Conservation (phyloP, 1,140 invertebrate genomes). For the Drosophila melanica region DNA sequence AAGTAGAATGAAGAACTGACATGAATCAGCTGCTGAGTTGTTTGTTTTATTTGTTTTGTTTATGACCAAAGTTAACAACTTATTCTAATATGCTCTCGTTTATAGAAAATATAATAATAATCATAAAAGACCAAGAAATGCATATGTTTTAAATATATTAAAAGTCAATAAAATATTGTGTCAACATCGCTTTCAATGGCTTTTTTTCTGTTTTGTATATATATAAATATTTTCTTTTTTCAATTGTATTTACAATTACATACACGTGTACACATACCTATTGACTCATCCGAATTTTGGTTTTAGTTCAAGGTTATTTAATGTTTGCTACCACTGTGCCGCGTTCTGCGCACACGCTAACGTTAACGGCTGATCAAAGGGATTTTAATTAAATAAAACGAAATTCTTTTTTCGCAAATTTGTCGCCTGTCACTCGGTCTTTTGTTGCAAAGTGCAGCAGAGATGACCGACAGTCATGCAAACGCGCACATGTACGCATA, state of each 20-base stretch:
- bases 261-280: neutral
- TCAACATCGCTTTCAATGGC: too few species aligned
- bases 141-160: neutral
- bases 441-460: constrained; percentile 33
- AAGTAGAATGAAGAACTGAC: constrained; percentile 3
- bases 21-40: constrained; percentile 4
- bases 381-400: constrained; percentile 70
- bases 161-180: constrained; percentile 1
- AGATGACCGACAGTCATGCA: constrained; percentile 11
- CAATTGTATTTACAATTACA: neutral
- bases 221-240: neutral
- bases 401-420: constrained; percentile 58
- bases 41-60: constrained; percentile 7
- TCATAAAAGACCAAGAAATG: neutral
- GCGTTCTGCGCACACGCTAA: constrained; percentile 21
- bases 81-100: neutral
- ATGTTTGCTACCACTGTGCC: constrained; percentile 27
- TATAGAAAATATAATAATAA: neutral
- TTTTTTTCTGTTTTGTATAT: neutral
- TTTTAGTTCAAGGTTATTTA: constrained; percentile 13
- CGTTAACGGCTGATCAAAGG: constrained; percentile 40
- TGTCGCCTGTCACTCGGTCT: constrained; percentile 40
- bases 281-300: constrained; percentile 1
- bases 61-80: constrained; percentile 12
- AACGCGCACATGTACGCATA: constrained; percentile 1